phyloP scores from a whole-genome alignment of 2,888 invertebrate species.

The Tigriopus californicus region DNA sequence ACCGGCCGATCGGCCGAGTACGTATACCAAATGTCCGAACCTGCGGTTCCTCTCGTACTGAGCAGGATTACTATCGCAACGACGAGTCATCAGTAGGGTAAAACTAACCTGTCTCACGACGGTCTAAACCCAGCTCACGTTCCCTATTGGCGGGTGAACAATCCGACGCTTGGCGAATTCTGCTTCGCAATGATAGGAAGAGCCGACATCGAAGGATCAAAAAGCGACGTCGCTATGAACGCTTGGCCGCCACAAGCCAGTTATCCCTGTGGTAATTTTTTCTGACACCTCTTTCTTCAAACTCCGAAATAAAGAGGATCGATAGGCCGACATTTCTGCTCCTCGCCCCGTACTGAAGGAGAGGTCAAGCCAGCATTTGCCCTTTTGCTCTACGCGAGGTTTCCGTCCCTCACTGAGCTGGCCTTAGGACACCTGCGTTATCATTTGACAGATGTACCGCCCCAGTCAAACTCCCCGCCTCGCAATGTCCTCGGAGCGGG shows the following conservation, averaged over 20 bases:
- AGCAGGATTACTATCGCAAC: constrained; percentile 38
- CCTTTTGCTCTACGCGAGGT: constrained; percentile 50
- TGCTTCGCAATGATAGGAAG: constrained; percentile 54
- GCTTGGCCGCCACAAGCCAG: constrained; percentile 36
- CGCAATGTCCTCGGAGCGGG: constrained; percentile 8
- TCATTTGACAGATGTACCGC: constrained; percentile 45
- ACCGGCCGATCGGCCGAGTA: constrained; percentile 42
- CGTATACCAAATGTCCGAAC: constrained; percentile 41
- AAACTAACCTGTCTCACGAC: constrained; percentile 44
- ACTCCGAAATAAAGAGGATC: constrained; percentile 39
- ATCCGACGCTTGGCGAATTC: constrained; percentile 50
- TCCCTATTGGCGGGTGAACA: constrained; percentile 47
- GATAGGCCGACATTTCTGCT: constrained; percentile 30
- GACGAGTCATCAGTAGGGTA: constrained; percentile 36
- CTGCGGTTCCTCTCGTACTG: constrained; percentile 40
- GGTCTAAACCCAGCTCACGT: constrained; percentile 46
- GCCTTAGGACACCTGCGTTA: constrained; percentile 45
- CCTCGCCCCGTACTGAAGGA: constrained; percentile 42
- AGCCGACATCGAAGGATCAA: constrained; percentile 53
- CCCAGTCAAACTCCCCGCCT: constrained; percentile 29
- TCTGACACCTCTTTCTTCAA: constrained; percentile 46
- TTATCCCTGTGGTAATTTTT: constrained; percentile 32
- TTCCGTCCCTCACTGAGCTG: constrained; percentile 45
- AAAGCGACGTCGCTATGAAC: constrained; percentile 46
- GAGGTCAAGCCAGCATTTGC: constrained; percentile 46